A percentile compares a stretch with the other conserved stretches of the same genome.
Evolutionary conservation across 2,797 vertebrate species (phyloP).

Genomic region (Discoglossus pictus): DNA sequence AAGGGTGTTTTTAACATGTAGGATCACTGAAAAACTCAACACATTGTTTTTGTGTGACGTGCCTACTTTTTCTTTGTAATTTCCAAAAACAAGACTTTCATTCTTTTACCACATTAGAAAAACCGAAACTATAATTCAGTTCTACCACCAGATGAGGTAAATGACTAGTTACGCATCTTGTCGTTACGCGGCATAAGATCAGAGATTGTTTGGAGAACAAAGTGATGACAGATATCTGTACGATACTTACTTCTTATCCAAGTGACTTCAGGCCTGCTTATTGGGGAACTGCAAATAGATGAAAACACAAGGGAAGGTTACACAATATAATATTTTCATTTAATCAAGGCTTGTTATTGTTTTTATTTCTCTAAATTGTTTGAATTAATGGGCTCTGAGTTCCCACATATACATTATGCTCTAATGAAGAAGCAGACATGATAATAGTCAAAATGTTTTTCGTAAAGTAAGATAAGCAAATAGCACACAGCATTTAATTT

Average conservation of each 20-base stretch:
- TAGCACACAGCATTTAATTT: no score
- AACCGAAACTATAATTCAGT: not conserved
- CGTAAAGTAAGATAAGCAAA: no score
- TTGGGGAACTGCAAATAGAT: constrained; percentile 34
- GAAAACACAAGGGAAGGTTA: not conserved
- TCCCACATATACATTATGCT: no score
- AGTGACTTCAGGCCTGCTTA: constrained; percentile 5
- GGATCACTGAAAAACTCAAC: no score
- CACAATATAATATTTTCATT: no score
- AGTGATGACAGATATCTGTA: not conserved
- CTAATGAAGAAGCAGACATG: no score
- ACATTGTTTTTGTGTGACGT: no score
- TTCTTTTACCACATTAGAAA: not conserved
- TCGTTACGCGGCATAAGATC: constrained; percentile 2
- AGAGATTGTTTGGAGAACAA: not conserved
- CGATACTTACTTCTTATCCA: constrained; percentile 27
- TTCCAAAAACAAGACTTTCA: not conserved
- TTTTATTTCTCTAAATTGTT: not conserved
- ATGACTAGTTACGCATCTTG: not conserved
- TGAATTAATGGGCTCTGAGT: no score
- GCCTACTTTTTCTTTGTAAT: no score
- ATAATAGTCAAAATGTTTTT: no score
- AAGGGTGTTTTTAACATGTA: no score
- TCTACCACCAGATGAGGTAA: constrained; percentile 7
- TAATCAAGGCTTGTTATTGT: no score